phyloP scores from a whole-genome alignment of 53 echinoderm and acorn worm species.

The Holothuria leucospilota region DNA sequence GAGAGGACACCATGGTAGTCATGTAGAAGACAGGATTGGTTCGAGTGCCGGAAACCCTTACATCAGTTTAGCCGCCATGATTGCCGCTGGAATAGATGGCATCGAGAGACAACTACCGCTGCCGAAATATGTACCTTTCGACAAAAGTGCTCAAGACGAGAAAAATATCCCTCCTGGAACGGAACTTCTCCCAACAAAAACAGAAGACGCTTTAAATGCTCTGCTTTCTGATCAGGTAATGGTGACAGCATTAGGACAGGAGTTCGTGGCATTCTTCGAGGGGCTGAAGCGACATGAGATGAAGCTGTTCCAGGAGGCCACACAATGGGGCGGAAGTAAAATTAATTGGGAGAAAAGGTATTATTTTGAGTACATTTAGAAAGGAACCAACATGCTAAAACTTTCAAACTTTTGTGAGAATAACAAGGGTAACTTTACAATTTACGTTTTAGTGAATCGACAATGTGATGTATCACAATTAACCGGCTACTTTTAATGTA shows the following conservation, averaged over 20 bases:
- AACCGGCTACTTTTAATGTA: too few species aligned
- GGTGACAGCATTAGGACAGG: constrained; percentile 28
- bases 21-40: constrained; percentile 68
- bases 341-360: too few species aligned
- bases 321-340: too few species aligned
- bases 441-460: too few species aligned
- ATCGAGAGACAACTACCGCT: constrained; percentile 58
- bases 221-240: constrained; percentile 59
- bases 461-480: too few species aligned
- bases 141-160: constrained; percentile 6
- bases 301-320: too few species aligned
- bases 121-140: constrained; percentile 16
- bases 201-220: constrained; percentile 63
- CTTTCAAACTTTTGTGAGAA: too few species aligned
- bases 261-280: constrained; percentile 57
- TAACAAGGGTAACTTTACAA: too few species aligned
- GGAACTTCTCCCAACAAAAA: constrained; percentile 40
- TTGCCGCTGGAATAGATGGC: constrained; percentile 75
- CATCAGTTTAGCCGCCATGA: constrained; percentile 63
- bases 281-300: constrained; percentile 47
- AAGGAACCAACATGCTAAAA: too few species aligned
- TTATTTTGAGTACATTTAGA: too few species aligned
- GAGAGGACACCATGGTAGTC: constrained; percentile 48
- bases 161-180: constrained; percentile 52
- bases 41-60: constrained; percentile 72